phyloP scores from a whole-genome alignment of 1,140 invertebrate genomes.

The Pogonomyrmex barbatus region DNA sequence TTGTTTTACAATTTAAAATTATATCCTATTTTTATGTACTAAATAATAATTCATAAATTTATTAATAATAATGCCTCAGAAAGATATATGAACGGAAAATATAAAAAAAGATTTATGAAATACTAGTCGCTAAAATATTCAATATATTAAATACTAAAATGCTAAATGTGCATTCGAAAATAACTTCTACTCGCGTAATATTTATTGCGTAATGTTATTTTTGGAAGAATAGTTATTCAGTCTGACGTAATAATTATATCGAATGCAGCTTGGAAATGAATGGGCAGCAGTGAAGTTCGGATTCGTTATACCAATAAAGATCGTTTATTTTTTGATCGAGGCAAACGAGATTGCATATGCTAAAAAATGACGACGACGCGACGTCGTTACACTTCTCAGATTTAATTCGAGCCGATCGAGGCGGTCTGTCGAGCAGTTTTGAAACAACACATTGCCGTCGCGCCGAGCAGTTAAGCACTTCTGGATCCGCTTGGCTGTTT shows the following conservation, averaged over 20 bases:
- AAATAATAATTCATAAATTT: background rate
- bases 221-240: background rate
- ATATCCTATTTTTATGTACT: background rate
- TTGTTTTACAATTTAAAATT: background rate
- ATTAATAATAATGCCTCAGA: background rate
- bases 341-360: slow-evolving; percentile 25
- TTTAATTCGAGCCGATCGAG: slow-evolving; percentile 54
- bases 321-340: slow-evolving; percentile 39
- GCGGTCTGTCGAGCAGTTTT: slow-evolving; percentile 39
- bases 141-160: background rate
- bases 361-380: slow-evolving; percentile 32
- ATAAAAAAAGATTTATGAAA: background rate
- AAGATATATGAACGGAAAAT: background rate
- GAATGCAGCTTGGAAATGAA: background rate
- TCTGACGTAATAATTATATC: slow-evolving; percentile 4
- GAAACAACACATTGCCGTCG: slow-evolving; percentile 56
- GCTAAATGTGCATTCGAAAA: background rate
- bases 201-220: background rate
- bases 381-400: slow-evolving; percentile 38
- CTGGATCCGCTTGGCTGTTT: slow-evolving; percentile 52
- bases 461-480: slow-evolving; percentile 55
- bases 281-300: background rate
- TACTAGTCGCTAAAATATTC: background rate
- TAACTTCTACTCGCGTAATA: background rate
- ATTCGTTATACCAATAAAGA: slow-evolving; percentile 43